phyloP scores from a whole-genome alignment of 2,113 vertebrate species.

The Microtus richardsoni region DNA sequence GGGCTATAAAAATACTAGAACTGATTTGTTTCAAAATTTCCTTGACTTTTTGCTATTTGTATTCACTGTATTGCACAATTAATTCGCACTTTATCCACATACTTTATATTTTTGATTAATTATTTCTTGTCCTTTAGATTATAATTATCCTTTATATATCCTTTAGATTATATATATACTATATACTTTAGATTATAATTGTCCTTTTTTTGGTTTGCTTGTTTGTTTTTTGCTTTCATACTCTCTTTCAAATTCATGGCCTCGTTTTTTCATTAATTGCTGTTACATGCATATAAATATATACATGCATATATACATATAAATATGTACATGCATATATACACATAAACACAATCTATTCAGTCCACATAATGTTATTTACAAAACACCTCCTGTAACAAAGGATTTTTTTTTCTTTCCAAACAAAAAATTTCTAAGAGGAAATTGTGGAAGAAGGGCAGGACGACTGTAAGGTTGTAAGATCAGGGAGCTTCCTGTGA shows the following conservation, averaged over 20 bases:
- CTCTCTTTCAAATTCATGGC: background rate
- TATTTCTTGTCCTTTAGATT: background rate
- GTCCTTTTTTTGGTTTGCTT: too few species aligned
- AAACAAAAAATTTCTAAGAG: too few species aligned
- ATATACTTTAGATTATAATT: background rate
- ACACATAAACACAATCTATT: background rate
- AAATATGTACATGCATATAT: background rate
- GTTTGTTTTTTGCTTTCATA: background rate
- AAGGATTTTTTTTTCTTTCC: too few species aligned
- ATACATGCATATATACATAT: too few species aligned
- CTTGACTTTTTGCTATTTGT: background rate
- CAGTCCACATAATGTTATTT: background rate
- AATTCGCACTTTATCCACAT: background rate
- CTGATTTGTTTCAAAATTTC: background rate
- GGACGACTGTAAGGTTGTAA: background rate
- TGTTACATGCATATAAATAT: background rate
- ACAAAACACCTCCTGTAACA: background rate
- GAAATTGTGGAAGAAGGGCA: background rate
- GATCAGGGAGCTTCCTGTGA: background rate
- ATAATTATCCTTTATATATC: too few species aligned
- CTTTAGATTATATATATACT: too few species aligned
- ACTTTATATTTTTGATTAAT: background rate
- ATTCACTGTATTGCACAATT: background rate
- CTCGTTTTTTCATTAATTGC: background rate
- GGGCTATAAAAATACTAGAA: background rate